Conservation (phyloP, 2,797 vertebrate species). For the Hybognathus amarus region DNA sequence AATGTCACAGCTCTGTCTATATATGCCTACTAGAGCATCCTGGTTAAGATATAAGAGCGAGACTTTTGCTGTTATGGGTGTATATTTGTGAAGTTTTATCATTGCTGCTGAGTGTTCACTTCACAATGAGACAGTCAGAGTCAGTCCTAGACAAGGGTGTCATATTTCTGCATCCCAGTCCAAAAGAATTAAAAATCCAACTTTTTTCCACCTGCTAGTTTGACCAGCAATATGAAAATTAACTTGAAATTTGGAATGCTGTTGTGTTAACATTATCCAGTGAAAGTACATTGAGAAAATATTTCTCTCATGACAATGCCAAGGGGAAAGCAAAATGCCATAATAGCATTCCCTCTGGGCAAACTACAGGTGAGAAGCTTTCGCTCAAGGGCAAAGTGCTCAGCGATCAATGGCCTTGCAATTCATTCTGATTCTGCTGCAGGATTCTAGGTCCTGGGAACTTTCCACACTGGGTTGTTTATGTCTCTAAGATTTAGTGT, state of each 20-base stretch:
- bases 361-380: constrained; percentile 14
- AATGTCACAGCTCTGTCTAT: neutral
- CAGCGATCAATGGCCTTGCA: neutral
- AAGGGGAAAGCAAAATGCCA: neutral
- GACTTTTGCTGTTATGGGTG: neutral
- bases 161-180: constrained; percentile 45
- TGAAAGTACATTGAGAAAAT: constrained; percentile 18
- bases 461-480: neutral
- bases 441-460: neutral
- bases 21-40: constrained; percentile 1
- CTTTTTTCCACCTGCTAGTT: neutral
- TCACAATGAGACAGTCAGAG: constrained; percentile 41
- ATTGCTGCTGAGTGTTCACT: constrained; percentile 46
- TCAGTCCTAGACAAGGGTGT: constrained; percentile 39
- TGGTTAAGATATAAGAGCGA: neutral
- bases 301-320: neutral
- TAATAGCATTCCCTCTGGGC: neutral
- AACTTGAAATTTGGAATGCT: constrained; percentile 12
- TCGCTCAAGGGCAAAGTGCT: neutral
- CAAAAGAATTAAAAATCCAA: neutral
- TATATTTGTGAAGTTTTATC: constrained; percentile 22
- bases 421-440: neutral
- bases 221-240: neutral
- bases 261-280: neutral
- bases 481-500: neutral